Evolutionary conservation across 2,113 vertebrate species (phyloP), one percentile per base, ranked within the genome.

Genomic region (Xenopus tropicalis): DNA sequence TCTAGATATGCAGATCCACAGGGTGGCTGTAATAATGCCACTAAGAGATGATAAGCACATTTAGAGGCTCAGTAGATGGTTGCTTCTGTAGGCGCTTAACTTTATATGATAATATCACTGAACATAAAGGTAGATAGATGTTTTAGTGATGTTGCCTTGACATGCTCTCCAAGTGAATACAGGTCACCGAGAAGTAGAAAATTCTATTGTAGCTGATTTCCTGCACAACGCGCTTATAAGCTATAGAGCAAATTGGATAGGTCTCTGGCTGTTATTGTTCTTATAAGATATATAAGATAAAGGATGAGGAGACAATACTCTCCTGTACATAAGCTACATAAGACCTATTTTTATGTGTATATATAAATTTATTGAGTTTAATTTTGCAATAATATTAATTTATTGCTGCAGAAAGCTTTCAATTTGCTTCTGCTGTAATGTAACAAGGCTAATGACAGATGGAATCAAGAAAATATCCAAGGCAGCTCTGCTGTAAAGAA

Each of bases 41-140:
- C 21, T 29, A 65, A n/a, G 37, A 65, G 37, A 13, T 67, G 65
- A 74, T 74, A 74, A 74, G 62, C 24, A 72, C 23, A 54, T 64
- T 21, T 23, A 52, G 37, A 43, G 57, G 72, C 42, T 67, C 56
- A 4, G 22, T 37, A 61, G 22, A 68, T 61, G 23, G 25, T 61
- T 67, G 29, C 42, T 56, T 57, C 71, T 73, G 25, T 66, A 66
- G 48, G 25, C 37, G 44, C 58, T 61, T 61, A 68, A 61, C 54
- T 73, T 37, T 73, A 61, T 58, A 21, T 68, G 72, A 74, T 74
- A 61, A 74, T 74, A 74, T 74, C 72, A 17, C 22, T 51, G 19
- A 61, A 74, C 65, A 52, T 67, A 21, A 61, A 59, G 65, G 43
- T 67, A 23, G 56, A 52, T 42, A 61, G 64, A 67, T 66, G 64